phyloP scores from a whole-genome alignment of 2,888 invertebrate genomes.

The Tachystola acroxantha region DNA sequence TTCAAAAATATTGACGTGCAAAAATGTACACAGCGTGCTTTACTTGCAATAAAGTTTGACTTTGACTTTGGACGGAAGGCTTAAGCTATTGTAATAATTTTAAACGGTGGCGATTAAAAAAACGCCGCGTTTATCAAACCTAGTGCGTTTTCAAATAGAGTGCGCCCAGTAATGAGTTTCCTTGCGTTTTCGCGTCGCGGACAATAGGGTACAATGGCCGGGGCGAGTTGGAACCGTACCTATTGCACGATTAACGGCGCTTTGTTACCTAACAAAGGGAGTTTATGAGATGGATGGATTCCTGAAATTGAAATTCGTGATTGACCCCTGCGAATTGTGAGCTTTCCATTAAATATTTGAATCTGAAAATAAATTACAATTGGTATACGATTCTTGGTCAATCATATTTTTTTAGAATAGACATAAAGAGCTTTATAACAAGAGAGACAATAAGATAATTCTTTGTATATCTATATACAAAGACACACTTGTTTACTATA shows the following conservation, averaged over 20 bases:
- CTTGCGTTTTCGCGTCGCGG: slow-evolving; percentile 36
- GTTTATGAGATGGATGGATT: slow-evolving; percentile 16
- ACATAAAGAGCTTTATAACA: no score
- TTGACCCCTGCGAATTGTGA: neutral
- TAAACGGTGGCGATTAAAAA: no score
- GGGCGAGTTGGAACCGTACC: slow-evolving; percentile 44
- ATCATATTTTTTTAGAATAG: no score
- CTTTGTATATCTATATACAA: no score
- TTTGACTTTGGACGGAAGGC: no score
- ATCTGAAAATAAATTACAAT: neutral
- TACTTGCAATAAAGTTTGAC: no score
- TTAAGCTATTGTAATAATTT: no score
- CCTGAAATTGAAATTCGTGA: slow-evolving; percentile 8
- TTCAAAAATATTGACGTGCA: no score
- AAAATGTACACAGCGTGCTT: no score
- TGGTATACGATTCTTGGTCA: no score
- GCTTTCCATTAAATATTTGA: neutral
- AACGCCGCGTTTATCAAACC: slow-evolving; percentile 3
- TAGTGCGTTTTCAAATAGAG: slow-evolving; percentile 27
- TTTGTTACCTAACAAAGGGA: slow-evolving; percentile 40
- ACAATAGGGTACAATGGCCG: slow-evolving; percentile 34
- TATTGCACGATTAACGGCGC: slow-evolving; percentile 44
- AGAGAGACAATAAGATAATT: no score
- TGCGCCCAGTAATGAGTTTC: slow-evolving; percentile 45
- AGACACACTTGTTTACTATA: no score